These are phyloP conservation scores for Calcarius lapponicus DNA, from an alignment of 2,797 vertebrate genomes.

Conservation along the genomic window DNA sequence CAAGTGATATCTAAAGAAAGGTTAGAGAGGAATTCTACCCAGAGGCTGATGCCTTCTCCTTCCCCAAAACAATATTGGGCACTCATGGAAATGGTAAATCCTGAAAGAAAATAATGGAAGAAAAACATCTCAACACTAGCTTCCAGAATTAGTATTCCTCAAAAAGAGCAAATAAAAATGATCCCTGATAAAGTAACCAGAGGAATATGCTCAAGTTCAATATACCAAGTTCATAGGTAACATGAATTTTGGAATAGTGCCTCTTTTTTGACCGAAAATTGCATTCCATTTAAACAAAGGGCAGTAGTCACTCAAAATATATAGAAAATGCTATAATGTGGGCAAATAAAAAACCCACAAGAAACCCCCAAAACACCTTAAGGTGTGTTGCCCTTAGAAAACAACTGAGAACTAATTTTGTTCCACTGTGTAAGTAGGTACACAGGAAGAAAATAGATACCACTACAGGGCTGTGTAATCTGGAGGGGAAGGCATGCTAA, in stretches of 20 bases:
- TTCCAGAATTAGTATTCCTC: neutral
- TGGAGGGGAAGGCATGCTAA: neutral
- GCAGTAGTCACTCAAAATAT: neutral
- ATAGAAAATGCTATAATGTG: neutral
- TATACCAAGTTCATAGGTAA: neutral
- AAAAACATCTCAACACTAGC: neutral
- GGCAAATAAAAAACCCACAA: neutral
- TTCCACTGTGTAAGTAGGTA: neutral
- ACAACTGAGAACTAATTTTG: neutral
- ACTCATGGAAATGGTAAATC: neutral
- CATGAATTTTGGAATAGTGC: neutral
- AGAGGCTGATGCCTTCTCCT: neutral
- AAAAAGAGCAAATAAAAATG: neutral
- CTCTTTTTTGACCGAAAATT: neutral
- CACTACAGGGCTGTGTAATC: neutral
- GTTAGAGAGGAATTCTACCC: neutral
- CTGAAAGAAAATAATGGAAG: neutral
- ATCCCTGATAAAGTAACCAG: neutral
- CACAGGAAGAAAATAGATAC: neutral
- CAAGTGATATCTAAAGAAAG: neutral
- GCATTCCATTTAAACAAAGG: neutral
- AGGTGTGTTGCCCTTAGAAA: neutral
- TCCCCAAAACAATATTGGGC: neutral
- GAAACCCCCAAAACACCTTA: accelerated
- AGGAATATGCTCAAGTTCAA: neutral